A percentile compares a stretch with the other conserved stretches of the same genome.
Conservation (phyloP, 2,797 vertebrate genomes). For the Tenualosa ilisha region DNA sequence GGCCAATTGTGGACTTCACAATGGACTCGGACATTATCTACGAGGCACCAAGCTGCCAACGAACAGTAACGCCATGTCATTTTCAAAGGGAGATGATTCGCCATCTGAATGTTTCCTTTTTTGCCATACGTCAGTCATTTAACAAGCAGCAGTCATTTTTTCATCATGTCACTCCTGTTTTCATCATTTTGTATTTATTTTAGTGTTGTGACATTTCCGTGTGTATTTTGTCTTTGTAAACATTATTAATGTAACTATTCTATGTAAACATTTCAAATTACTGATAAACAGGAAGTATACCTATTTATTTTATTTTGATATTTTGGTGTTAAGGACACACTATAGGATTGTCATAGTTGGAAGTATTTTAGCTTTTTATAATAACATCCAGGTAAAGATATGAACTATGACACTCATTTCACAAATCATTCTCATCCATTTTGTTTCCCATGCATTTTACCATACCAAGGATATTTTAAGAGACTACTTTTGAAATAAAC, state of each 20-base stretch:
- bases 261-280: not conserved
- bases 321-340: not conserved
- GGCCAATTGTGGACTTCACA: not conserved
- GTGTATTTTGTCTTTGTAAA: not conserved
- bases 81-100: not conserved
- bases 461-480: constrained; percentile 10
- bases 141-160: too few relatives aligned
- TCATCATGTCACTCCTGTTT: not conserved
- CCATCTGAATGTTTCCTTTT: not conserved
- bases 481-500: not conserved
- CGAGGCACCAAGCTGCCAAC: not conserved
- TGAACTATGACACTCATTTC: constrained; percentile 1
- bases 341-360: not conserved
- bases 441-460: not conserved
- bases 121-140: not conserved
- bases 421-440: not conserved
- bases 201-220: not conserved
- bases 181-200: not conserved
- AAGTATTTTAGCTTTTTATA: constrained; percentile 18
- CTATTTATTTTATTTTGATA: not conserved
- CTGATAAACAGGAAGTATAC: not conserved
- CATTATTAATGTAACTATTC: not conserved
- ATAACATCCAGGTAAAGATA: not conserved
- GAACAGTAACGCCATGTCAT: not conserved
- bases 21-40: not conserved